A percentile compares a stretch with the other conserved stretches of the same genome.
Evolutionary conservation across 2,113 vertebrate species (phyloP).

Genomic region (Dendropsophus ebraccatus): DNA sequence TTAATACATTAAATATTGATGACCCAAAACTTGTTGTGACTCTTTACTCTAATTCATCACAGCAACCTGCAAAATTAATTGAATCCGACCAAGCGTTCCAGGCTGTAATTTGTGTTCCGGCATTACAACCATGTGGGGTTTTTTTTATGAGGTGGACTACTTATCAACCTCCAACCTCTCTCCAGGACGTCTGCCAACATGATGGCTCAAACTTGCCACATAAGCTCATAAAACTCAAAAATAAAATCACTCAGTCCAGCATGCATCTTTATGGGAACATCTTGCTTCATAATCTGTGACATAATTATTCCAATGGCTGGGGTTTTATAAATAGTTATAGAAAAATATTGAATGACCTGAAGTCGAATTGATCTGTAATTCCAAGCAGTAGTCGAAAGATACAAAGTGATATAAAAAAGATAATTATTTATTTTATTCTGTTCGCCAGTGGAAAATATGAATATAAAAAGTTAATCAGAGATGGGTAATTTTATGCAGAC

Average conservation of each 20-base stretch:
- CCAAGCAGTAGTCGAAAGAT: background rate
- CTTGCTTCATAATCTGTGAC: slow-evolving; percentile 28
- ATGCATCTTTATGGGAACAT: background rate
- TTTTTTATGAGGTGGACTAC: slow-evolving; percentile 50
- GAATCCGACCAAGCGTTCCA: slow-evolving; percentile 27
- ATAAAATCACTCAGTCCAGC: slow-evolving; percentile 4
- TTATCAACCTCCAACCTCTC: slow-evolving; percentile 45
- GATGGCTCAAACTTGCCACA: background rate
- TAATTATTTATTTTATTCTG: background rate
- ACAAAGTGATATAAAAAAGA: background rate
- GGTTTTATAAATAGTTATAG: slow-evolving; percentile 16
- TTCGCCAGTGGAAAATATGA: background rate
- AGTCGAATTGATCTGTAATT: slow-evolving; percentile 9
- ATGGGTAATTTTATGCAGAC: slow-evolving; percentile 16
- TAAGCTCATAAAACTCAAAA: slow-evolving; percentile 40
- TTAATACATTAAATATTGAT: slow-evolving; percentile 32
- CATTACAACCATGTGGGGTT: background rate
- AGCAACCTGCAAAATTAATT: slow-evolving; percentile 21
- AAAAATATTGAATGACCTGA: slow-evolving; percentile 15
- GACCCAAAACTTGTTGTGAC: slow-evolving; percentile 37
- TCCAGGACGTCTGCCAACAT: slow-evolving; percentile 16
- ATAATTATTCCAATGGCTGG: slow-evolving; percentile 20
- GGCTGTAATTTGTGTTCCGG: slow-evolving; percentile 6
- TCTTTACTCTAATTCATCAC: slow-evolving; percentile 13
- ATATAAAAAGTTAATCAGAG: slow-evolving; percentile 26